Base-by-base conservation (phyloP, 2,797 vertebrate species). In the Myotis findleyi region DNA sequence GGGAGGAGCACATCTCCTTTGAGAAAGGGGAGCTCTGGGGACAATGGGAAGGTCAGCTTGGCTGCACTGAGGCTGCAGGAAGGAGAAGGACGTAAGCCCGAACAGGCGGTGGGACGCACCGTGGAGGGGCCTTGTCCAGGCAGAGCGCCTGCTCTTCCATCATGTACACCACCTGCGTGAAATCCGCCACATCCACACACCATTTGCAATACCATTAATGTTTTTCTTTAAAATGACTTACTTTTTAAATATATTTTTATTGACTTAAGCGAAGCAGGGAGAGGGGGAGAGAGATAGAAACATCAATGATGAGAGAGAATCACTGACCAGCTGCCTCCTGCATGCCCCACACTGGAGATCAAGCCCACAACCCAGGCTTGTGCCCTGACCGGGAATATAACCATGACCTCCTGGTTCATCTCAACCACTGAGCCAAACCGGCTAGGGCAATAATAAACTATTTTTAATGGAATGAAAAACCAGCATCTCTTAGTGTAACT, bases 401-500 rank as follows among this genome's bases (percentile, higher is more conserved):
- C 23, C 10, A 4, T 57, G 57, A 59, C 57, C 57, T 59, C 57
- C 57, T 59, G 57, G 57, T 59, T 59, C 57, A 59, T 27, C 55
- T 57, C 55, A 59, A 20, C 57, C 57, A 59, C 57, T 59, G 57
- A 59, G 57, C 23, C 57, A 59, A 59, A 59, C 23, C 23, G 2
- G 57, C 57, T 59, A 12, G 57, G 57, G 23, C 57, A 44, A 47
- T 72, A 17, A 23, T 12, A 73, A 62, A 14, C 23, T 53, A 27
- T 6, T 17, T 77, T 55, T 25, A 83, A 71, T 49, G 1, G 12
- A 93, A 76, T 66, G 53, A 71, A 87, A 94, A 85, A 36, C 36
- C 36, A 80, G 20, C 25, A 83, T 71, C 76, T 92, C 51, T 87
- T 64, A 71, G n/a, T 38, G 55, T 47, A 92, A 51, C 36, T n/a